Base-by-base conservation (phyloP, 2,797 vertebrate genomes). In the Poeciliopsis paucimaculata region DNA sequence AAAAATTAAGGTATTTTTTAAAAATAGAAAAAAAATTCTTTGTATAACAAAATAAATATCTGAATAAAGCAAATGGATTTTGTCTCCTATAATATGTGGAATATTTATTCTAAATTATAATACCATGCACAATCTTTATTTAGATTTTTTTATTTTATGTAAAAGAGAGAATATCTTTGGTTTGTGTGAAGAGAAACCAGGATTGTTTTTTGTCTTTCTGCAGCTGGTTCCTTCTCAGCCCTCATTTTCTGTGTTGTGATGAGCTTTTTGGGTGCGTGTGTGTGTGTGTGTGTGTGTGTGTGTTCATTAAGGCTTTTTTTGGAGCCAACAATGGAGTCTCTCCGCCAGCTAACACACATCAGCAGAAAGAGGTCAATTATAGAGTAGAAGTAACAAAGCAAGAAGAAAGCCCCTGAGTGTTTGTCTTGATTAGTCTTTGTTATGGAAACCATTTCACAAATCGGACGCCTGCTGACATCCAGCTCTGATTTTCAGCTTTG, bases 281-380 rank as follows among this genome's bases (percentile, higher is more conserved):
- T 18, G 82, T 78, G 88, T 75, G 91, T 81, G 89, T 64, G 89
- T 78, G 85, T 72, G 78, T 64, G 72, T 70, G 55, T 77, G 83
- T 72, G 76, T 75, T 89, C 78, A 83, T 62, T 34, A 62, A 62
- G 60, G 15, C 26, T 28, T 71, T 45, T 86, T 87, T 81, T 77
- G 83, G 77, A 84, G 49, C 87, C 89, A 90, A 94, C 92, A 93
- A 92, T 93, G 77, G 93, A 84, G 81, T 90, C 87, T 82, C 78
- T 92, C 87, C 88, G 79, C 80, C 84, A 88, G 84, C 77, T 79
- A 80, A 86, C 86, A 90, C 81, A 89, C 87, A 75, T 84, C 76
- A 81, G 31, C 82, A 88, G 80, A 90, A 90, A 90, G 88, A 88
- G 87, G 87, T 91, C 88, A 90, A 86, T 90, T 82, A 90, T 84